Evolutionary conservation across 2,888 invertebrate species (phyloP), one percentile per base, ranked within the genome.

Genomic region (Dusona sp.): DNA sequence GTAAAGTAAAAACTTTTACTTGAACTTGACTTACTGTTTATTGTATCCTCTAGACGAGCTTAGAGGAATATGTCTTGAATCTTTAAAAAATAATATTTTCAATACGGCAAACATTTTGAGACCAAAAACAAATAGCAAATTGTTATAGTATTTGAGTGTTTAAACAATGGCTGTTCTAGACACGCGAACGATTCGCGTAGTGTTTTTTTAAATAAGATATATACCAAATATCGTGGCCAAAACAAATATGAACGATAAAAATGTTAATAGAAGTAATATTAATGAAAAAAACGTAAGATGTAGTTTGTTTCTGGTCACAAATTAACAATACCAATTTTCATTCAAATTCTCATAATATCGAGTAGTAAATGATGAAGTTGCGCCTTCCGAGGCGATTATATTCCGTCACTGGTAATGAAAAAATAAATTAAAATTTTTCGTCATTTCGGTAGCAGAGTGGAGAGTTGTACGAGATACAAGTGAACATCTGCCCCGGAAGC

Each of bases 401-500:
- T 65, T 51, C 48, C 38, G 38, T 51, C 45, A 65, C 19, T 13
- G 36, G 48, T 22, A 67, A 77, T 61, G 75, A 45, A 77, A 68
- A 45, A 57, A 57, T n/a, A 36, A 25, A 70, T 54, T 38, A 42
- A 68, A 57, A 45, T n/a, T 70, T 67, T 29, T 22, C 22, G 77
- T 70, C 38, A 33, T 42, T 38, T 70, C 6, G n/a, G 42, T 36
- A 65, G 45, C 25, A 13, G 25, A 48, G 38, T 33, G 19, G 70
- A 74, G 70, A 25, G 51, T 51, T 25, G 68, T 29, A 45, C 29
- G 57, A 48, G 54, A 22, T 48, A 48, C 70, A 22, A 45, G 65
- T 36, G 48, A 82, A 68, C 75, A 36, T 75, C 45, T 68, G 54
- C 75, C 48, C 38, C 51, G 54, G 70, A 81, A 75, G 51, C 68